These are phyloP conservation scores for Chrysomallon squamiferum DNA, from an alignment of 1,140 invertebrate genomes.

Conservation along the genomic window DNA sequence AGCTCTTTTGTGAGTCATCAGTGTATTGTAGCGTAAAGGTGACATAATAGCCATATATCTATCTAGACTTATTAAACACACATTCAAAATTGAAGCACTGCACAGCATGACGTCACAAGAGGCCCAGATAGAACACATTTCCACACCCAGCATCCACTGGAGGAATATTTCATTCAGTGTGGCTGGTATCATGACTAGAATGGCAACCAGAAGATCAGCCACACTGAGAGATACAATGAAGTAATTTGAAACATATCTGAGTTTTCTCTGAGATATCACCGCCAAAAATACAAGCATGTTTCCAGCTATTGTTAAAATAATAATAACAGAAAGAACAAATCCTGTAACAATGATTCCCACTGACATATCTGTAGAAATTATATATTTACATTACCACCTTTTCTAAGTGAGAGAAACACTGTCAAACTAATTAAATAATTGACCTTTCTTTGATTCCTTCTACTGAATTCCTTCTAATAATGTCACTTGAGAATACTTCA, in stretches of 20 bases:
- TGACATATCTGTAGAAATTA: background rate
- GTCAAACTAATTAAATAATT: no score
- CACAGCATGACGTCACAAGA: conserved; percentile 99
- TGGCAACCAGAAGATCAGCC: conserved; percentile 88
- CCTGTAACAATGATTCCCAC: background rate
- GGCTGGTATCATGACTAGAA: conserved; percentile 76
- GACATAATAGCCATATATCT: conserved; percentile 98
- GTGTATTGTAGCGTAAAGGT: conserved; percentile 94
- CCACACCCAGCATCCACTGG: conserved; percentile 94
- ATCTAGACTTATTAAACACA: conserved; percentile 97
- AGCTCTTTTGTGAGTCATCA: conserved; percentile 81
- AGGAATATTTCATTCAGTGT: conserved; percentile 64
- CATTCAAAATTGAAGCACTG: conserved; percentile 96
- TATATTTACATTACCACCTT: no score
- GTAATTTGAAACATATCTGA: conserved; percentile 91
- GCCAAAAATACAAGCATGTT: conserved; percentile 87
- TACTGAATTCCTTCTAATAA: no score
- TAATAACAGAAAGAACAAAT: background rate
- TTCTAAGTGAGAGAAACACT: no score
- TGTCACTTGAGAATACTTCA: no score
- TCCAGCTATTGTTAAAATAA: conserved; percentile 64
- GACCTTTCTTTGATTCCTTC: no score
- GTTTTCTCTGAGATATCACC: conserved; percentile 84
- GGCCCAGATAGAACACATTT: conserved; percentile 98
- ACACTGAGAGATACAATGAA: conserved; percentile 94